Conservation (phyloP, 35 echinoderm and acorn worm genomes). For the Apostichopus californicus region DNA sequence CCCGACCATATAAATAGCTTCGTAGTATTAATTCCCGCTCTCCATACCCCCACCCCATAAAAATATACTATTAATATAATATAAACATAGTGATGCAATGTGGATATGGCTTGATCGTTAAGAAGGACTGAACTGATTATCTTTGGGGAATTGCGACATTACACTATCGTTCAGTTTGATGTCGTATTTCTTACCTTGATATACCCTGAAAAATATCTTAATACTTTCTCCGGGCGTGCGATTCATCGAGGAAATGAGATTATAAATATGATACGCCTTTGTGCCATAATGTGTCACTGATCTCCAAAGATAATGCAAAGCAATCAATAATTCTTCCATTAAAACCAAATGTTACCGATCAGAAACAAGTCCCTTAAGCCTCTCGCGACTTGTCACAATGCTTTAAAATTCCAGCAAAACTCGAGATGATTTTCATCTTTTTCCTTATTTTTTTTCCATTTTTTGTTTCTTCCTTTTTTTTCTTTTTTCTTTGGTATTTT, state of each 20-base stretch:
- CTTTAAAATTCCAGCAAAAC: constrained; percentile 10
- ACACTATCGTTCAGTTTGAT: neutral
- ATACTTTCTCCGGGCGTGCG: neutral
- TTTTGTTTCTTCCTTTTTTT: neutral
- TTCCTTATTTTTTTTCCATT: neutral
- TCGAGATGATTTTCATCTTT: constrained; percentile 5
- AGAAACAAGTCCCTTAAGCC: constrained; percentile 16
- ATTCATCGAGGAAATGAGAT: constrained; percentile 37
- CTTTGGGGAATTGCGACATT: neutral
- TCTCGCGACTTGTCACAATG: constrained; percentile 17
- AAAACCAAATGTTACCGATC: constrained; percentile 43
- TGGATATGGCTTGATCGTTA: too few species aligned
- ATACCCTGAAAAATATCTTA: neutral
- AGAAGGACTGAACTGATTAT: neutral
- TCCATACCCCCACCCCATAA: too few species aligned
- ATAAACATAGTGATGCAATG: too few species aligned
- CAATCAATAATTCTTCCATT: neutral
- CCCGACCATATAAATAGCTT: too few species aligned
- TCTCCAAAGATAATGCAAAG: constrained; percentile 13
- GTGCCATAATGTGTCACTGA: constrained; percentile 49
- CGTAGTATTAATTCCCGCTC: too few species aligned
- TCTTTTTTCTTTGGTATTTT: too few species aligned
- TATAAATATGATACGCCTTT: constrained; percentile 24
- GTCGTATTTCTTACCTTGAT: neutral
- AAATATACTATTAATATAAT: too few species aligned